Conservation (phyloP, 2,797 vertebrate genomes). For the Bradypodion pumilum region DNA sequence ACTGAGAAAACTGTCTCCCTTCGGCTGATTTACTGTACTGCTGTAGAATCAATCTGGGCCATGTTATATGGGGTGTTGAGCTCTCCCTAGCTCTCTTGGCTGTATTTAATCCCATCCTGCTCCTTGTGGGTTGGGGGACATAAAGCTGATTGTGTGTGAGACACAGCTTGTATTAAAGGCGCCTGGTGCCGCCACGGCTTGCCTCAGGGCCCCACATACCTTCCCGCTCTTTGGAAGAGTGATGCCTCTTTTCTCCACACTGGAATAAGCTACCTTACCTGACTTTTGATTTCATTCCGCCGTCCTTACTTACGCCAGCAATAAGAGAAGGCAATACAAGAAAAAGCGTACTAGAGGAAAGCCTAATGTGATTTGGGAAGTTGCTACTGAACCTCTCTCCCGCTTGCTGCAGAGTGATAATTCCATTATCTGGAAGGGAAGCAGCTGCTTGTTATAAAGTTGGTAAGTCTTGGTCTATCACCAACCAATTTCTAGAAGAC, state of each 20-base stretch:
- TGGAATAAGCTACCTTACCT: neutral
- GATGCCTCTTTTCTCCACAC: neutral
- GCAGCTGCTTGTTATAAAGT: neutral
- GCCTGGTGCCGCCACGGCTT: accelerated
- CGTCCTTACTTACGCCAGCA: neutral
- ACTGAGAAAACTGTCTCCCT: constrained; percentile 13
- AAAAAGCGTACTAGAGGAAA: neutral
- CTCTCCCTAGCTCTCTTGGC: neutral
- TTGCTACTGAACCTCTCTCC: neutral
- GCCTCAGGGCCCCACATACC: neutral
- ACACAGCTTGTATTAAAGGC: neutral
- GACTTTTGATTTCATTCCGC: neutral
- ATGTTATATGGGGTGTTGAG: constrained; percentile 20
- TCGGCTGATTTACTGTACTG: constrained; percentile 24
- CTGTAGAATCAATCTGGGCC: constrained; percentile 37
- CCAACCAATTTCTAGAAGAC: neutral
- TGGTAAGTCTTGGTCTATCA: neutral
- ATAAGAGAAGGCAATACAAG: neutral
- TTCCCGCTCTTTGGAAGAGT: neutral
- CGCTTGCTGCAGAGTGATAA: neutral
- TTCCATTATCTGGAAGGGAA: neutral
- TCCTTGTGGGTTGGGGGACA: neutral
- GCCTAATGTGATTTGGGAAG: neutral
- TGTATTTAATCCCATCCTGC: constrained; percentile 5
- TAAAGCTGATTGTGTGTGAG: neutral